Conservation (phyloP, 2,797 vertebrate species). For the Oryzias dopingdopingensis region DNA sequence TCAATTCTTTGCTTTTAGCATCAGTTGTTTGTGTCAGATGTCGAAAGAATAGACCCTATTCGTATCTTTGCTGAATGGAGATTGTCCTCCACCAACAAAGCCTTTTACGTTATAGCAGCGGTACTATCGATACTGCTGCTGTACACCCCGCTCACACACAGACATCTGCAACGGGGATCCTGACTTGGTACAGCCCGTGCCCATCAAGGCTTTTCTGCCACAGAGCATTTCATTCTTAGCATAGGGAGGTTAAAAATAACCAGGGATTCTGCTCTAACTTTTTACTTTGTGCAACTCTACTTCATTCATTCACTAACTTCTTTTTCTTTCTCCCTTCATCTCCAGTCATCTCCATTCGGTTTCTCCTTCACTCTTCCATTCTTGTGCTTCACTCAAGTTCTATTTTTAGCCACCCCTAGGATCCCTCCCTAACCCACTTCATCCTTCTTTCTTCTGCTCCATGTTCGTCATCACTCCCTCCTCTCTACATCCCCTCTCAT, state of each 20-base stretch:
- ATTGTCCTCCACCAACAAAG: slow-evolving; percentile 1
- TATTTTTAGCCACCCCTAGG: slow-evolving; percentile 81
- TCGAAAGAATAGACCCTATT: no score
- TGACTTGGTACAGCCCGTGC: slow-evolving; percentile 38
- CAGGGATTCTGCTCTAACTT: slow-evolving; percentile 45
- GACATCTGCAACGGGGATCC: slow-evolving; percentile 23
- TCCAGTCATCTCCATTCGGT: slow-evolving; percentile 42
- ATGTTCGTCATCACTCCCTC: slow-evolving; percentile 74
- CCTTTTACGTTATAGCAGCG: slow-evolving; percentile 36
- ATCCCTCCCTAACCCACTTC: slow-evolving; percentile 70
- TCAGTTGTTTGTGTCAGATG: no score
- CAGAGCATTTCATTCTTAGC: slow-evolving; percentile 63
- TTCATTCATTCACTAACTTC: slow-evolving; percentile 9
- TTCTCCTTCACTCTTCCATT: slow-evolving; percentile 65
- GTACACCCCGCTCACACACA: slow-evolving; percentile 1
- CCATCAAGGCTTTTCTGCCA: slow-evolving; percentile 67
- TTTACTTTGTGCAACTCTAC: slow-evolving; percentile 31
- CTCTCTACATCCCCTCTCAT: slow-evolving; percentile 46
- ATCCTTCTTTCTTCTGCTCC: slow-evolving; percentile 56
- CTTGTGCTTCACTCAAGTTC: slow-evolving; percentile 69
- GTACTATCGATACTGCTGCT: slow-evolving; percentile 6
- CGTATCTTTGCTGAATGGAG: background rate
- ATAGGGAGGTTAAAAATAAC: slow-evolving; percentile 69
- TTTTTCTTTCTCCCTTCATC: background rate
- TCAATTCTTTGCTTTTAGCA: no score